Conservation (phyloP, 2,113 vertebrate genomes). For the Nibea albiflora region DNA sequence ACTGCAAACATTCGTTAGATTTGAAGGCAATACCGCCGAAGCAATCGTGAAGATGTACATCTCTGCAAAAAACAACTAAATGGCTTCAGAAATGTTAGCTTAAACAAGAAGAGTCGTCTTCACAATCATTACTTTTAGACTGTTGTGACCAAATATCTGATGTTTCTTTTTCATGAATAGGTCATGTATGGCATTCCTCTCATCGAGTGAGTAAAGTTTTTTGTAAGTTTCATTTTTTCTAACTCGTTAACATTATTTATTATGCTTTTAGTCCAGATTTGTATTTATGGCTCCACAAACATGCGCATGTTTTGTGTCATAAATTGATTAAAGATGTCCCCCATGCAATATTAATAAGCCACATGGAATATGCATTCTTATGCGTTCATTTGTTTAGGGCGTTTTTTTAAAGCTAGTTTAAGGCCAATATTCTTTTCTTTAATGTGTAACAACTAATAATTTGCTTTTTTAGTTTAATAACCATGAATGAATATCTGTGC, state of each 20-base stretch:
- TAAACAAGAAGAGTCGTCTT: not conserved
- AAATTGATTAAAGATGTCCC: not conserved
- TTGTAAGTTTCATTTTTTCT: constrained; percentile 61
- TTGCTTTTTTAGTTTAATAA: constrained; percentile 30
- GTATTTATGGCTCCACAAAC: constrained; percentile 50
- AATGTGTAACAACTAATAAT: constrained; percentile 31
- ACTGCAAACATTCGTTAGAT: constrained; percentile 17
- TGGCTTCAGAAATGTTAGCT: constrained; percentile 17
- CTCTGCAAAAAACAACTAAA: constrained; percentile 27
- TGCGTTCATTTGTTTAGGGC: constrained; percentile 5
- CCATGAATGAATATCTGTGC: constrained; percentile 54
- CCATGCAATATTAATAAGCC: constrained; percentile 44
- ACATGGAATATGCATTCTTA: constrained; percentile 44
- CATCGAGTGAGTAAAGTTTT: constrained; percentile 30
- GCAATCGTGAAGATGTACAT: constrained; percentile 12
- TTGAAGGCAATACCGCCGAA: constrained; percentile 42
- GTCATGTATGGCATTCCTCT: constrained; percentile 47
- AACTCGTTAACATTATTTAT: constrained; percentile 66
- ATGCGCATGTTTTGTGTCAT: constrained; percentile 17
- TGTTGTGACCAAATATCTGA: constrained; percentile 65
- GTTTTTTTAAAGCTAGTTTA: constrained; percentile 9
- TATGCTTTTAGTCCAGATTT: constrained; percentile 36
- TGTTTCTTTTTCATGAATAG: not conserved
- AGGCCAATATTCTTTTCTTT: constrained; percentile 9
- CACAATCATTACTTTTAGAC: constrained; percentile 39